Base-by-base conservation (phyloP, 2,797 vertebrate genomes). In the Tenualosa thibaudeaui region DNA sequence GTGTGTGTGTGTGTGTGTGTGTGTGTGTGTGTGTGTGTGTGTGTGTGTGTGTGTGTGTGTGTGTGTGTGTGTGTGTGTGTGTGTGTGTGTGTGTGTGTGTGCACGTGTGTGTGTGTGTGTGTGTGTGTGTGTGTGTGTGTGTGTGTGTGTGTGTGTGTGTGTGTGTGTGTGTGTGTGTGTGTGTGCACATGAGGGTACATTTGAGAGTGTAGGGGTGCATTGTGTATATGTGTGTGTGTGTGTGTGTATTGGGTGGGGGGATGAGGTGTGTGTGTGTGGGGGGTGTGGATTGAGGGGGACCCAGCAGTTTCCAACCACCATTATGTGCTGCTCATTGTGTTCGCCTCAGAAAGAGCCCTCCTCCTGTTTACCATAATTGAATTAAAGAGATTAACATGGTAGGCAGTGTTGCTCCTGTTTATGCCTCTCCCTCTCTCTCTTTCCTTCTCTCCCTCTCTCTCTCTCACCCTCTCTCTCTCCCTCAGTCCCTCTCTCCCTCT, bases 321-420 rank as follows among this genome's bases (percentile, higher is more conserved):
- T 71, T 71, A 91, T 92, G 89, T 90, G 90, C 90, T 92, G 92
- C 91, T 93, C 92, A 90, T 87, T 89, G 90, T 89, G 90, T 93
- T 93, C 94, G 93, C 92, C 94, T 94, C 93, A 90, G 91, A 92
- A 91, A 91, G 91, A 93, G 93, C 92, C 86, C 89, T 83, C 86
- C 91, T 90, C 91, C 91, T 93, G 90, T 94, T 94, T 94, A 95
- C 89, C 94, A 94, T 94, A 94, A 95, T 93, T 94, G 92, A 94
- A 93, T 94, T 93, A 95, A 94, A 93, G 90, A 94, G 94, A 94
- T 95, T 95, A 95, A 91, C 93, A 94, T 91, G 91, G 92, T 93
- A 71, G 90, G 85, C 90, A 91, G 86, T 92, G 91, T 91, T 93
- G 91, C 93, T 93, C 91, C 89, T 91, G 94, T 94, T 91, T 94